Base-by-base conservation (phyloP, 2,888 invertebrate species). In the Archips crataeganus region DNA sequence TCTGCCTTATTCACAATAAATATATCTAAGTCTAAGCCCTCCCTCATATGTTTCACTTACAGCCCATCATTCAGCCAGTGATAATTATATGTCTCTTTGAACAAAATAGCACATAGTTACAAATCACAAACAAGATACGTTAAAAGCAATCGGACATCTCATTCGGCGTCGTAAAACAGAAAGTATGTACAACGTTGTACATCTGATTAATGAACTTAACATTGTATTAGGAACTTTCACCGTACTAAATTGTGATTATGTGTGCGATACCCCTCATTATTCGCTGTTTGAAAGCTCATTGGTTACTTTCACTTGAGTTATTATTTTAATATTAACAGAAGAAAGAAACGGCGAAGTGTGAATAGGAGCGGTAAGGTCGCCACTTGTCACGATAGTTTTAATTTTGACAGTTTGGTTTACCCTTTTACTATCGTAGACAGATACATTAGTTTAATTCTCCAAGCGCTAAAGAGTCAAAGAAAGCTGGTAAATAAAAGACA, bases 181-280 rank as follows among this genome's bases (percentile, higher is more conserved):
- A 74, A 74, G 74, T 70, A 61, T 65, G 60, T 70, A 67, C 71
- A 70, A 64, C 68, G 45, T 36, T 51, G 49, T 61, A 79, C 77
- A 77, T 70, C 76, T 80, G 80, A 82, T 80, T 81, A 80, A 83
- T 82, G 79, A 82, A 82, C 81, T 78, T 79, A 80, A 77, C 79
- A 80, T 80, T 80, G 85, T 82, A 82, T 81, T 79, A 81, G 82
- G 78, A 79, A 87, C 93, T 93, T 93, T 93, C 91, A 82, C 79
- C 87, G 87, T 85, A 89, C 88, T 87, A 90, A 88, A 83, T 83
- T 86, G 84, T 83, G 91, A 90, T 91, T 90, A 89, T 88, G 85
- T 85, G 89, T 90, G 87, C 86, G 82, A 86, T 92, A 91, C 89
- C 87, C 84, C 85, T 89, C 86, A 91, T 91, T 89, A 90, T 85